Evolutionary conservation across 2,797 vertebrate species (phyloP).

Genomic region (Iguana delicatissima): DNA sequence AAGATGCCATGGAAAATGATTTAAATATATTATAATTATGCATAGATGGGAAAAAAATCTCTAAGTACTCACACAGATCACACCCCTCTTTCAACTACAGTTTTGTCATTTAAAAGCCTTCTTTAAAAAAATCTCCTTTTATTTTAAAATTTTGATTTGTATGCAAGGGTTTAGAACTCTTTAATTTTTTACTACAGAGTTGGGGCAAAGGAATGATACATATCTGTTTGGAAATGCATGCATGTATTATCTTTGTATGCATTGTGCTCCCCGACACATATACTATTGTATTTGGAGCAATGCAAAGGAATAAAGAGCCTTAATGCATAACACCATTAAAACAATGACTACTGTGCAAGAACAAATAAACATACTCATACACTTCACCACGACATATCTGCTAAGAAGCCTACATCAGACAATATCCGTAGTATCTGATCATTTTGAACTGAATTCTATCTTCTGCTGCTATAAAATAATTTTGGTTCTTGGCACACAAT

Average conservation of each 20-base stretch:
- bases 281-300: neutral
- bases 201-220: neutral
- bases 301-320: neutral
- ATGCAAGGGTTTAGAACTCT: neutral
- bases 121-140: neutral
- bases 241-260: neutral
- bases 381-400: neutral
- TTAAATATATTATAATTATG: constrained; percentile 20
- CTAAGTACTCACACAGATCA: constrained; percentile 22
- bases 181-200: neutral
- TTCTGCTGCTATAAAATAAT: constrained; percentile 35
- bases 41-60: constrained; percentile 16
- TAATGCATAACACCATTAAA: neutral
- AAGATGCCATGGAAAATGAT: neutral
- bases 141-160: neutral
- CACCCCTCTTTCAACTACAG: neutral
- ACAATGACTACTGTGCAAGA: neutral
- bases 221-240: neutral
- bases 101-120: constrained; percentile 32
- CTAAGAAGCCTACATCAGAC: neutral
- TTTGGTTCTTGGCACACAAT: constrained; percentile 24
- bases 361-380: neutral
- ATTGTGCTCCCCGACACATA: neutral
- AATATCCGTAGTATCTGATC: neutral
- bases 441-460: constrained; percentile 22